Evolutionary conservation across 1,140 invertebrate genomes (phyloP).

Genomic region (Drosophila paulistorum): DNA sequence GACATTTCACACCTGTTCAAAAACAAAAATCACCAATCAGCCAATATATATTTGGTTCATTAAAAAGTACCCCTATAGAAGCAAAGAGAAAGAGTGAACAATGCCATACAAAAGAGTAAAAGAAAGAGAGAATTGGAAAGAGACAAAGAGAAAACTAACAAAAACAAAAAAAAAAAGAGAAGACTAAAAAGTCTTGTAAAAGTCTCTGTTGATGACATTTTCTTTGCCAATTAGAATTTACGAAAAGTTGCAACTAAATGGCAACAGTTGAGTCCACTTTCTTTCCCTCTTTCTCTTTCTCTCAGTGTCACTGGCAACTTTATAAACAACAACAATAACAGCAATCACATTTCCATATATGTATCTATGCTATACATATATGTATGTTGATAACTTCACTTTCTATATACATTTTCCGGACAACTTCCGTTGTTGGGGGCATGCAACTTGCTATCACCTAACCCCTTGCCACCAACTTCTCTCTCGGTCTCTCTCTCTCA

Average conservation of each 20-base stretch:
- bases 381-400: slow-evolving; percentile 58
- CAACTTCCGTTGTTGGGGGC: slow-evolving; percentile 57
- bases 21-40: slow-evolving; percentile 9
- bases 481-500: neutral
- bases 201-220: slow-evolving; percentile 50
- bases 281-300: slow-evolving; percentile 3
- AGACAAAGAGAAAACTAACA: slow-evolving; percentile 36
- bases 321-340: slow-evolving; percentile 2
- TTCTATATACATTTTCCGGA: slow-evolving; percentile 59
- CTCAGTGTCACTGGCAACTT: slow-evolving; percentile 53
- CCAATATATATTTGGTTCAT: slow-evolving; percentile 8
- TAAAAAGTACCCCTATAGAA: slow-evolving; percentile 1
- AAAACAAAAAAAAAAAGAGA: neutral
- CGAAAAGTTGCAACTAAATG: slow-evolving; percentile 56
- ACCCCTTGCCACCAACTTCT: neutral
- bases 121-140: neutral
- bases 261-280: slow-evolving; percentile 47
- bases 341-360: slow-evolving; percentile 21
- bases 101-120: neutral
- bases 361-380: slow-evolving; percentile 21
- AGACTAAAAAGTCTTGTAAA: slow-evolving; percentile 33
- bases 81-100: neutral
- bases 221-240: slow-evolving; percentile 57
- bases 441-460: slow-evolving; percentile 45
- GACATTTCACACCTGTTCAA: slow-evolving; percentile 15